phyloP scores from a whole-genome alignment of 2,888 invertebrate species.

The Acrocyrtus sp. region DNA sequence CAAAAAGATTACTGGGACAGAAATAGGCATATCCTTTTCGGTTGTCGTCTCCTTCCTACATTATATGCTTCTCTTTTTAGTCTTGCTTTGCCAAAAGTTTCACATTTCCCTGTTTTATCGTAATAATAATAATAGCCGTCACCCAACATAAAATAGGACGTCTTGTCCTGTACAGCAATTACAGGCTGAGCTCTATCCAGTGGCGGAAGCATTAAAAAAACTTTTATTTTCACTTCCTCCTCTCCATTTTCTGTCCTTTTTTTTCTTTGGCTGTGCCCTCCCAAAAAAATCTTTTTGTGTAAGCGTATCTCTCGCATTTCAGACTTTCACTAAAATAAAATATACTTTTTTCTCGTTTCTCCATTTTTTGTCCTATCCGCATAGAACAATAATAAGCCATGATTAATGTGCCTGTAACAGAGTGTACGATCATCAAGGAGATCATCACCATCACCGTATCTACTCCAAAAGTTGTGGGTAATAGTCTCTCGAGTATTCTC shows the following conservation, averaged over 20 bases:
- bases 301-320: no score
- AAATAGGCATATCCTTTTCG: no score
- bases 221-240: constrained; percentile 41
- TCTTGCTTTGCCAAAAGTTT: neutral
- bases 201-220: constrained; percentile 36
- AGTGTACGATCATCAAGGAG: constrained; percentile 14
- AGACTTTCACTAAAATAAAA: no score
- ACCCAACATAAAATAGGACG: neutral
- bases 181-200: neutral
- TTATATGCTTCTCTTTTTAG: neutral
- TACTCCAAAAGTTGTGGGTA: neutral
- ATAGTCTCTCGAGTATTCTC: constrained; percentile 19
- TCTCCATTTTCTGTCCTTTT: no score
- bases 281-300: constrained; percentile 11
- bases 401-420: constrained; percentile 10
- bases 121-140: neutral
- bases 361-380: neutral
- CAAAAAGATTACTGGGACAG: neutral
- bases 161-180: neutral
- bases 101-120: neutral
- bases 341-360: neutral
- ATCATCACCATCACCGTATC: constrained; percentile 23
- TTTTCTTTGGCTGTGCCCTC: no score
- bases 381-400: neutral
- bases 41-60: no score